Base-by-base conservation (phyloP, 1,140 invertebrate genomes). In the Apis dorsata region DNA sequence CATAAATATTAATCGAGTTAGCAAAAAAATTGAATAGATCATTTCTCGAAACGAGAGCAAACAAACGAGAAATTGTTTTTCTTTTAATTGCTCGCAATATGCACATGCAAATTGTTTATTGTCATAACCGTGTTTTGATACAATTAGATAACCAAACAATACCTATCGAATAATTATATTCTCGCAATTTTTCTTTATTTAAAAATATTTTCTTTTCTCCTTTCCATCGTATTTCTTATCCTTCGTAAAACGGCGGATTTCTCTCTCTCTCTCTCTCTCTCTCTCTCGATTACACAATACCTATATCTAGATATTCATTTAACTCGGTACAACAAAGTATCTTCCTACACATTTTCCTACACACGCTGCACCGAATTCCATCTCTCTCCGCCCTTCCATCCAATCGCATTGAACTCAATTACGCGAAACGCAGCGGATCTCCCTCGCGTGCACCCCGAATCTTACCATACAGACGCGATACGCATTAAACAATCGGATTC, bases 401-500 rank as follows among this genome's bases (percentile, higher is more conserved):
- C 21, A n/a, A 49, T 70, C n/a, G 17, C 24, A n/a, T 28, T 44
- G 24, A 59, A 73, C 15, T 73, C 24, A 11, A 57, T 59, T 28
- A 28, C 71, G 13, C 53, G 53, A 55, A 73, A 59, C 17, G 17
- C n/a, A 69, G 13, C 44, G 62, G 5, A 13, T 1, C 66, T n/a
- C 44, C 65, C 57, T 24, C 21, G 19, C 10, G 13, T 7, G 21
- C 73, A 63, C 34, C 55, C 19, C 59, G 51, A 73, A n/a, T 63
- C 49, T 24, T 49, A 34, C 59, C 49, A 17, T 28, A 49, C 70
- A 62, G 24, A 74, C 51, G 19, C 70, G 28, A 80, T 73, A 80
- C 55, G 70, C 28, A 59, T 81, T 81, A 81, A 81, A 81, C 59
- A 73, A 73, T 80, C 70, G 69, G 49, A 80, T 65, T 80, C 60